Conservation (phyloP, 1,140 invertebrate genomes). For the Delia radicum region DNA sequence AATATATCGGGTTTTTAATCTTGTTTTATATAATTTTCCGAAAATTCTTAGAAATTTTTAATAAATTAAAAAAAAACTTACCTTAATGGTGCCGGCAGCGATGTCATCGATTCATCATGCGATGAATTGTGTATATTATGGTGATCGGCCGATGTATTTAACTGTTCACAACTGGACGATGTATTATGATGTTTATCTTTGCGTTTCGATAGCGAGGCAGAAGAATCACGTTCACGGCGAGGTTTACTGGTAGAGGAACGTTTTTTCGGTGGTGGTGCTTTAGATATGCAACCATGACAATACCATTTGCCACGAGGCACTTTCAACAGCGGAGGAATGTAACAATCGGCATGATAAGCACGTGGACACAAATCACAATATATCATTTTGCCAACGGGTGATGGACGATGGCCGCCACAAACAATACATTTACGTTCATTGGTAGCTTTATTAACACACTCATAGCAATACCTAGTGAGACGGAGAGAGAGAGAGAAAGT, state of each 20-base stretch:
- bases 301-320: slow-evolving; percentile 87
- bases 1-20: neutral
- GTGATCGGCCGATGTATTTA: slow-evolving; percentile 33
- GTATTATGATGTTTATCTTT: slow-evolving; percentile 42
- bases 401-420: slow-evolving; percentile 73
- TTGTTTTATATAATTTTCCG: neutral
- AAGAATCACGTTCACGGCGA: slow-evolving; percentile 42
- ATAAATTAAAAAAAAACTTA: slow-evolving; percentile 28
- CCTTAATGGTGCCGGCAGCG: slow-evolving; percentile 51
- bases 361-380: slow-evolving; percentile 87
- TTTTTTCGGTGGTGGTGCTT: slow-evolving; percentile 69
- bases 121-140: slow-evolving; percentile 50
- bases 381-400: slow-evolving; percentile 69
- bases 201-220: slow-evolving; percentile 40
- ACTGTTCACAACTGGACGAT: slow-evolving; percentile 24
- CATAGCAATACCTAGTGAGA: slow-evolving; percentile 81
- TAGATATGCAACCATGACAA: slow-evolving; percentile 76
- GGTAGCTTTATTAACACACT: slow-evolving; percentile 94
- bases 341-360: slow-evolving; percentile 89
- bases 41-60: too few relatives aligned
- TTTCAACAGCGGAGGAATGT: slow-evolving; percentile 83
- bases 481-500: neutral
- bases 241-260: slow-evolving; percentile 51
- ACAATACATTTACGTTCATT: slow-evolving; percentile 85
- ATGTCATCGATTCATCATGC: slow-evolving; percentile 56